phyloP scores from a whole-genome alignment of 2,888 invertebrate species.

The Cephus rjabovi region DNA sequence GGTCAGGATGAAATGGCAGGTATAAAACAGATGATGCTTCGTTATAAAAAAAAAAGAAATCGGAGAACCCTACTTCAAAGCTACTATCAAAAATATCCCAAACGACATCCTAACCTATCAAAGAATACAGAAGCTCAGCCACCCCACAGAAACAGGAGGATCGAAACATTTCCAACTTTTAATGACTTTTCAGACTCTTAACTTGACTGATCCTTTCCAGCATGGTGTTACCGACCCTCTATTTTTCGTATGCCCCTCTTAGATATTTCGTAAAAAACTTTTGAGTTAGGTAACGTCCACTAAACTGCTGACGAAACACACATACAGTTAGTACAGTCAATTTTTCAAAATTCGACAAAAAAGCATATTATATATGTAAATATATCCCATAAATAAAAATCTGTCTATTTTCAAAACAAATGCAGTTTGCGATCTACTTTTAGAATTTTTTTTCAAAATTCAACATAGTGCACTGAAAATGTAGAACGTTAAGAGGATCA shows the following conservation, averaged over 20 bases:
- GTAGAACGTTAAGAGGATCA: not conserved
- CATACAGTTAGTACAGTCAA: not conserved
- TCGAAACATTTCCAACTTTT: constrained; percentile 42
- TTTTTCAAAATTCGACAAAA: not conserved
- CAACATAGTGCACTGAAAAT: not conserved
- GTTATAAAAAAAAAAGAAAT: not conserved
- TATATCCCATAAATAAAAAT: not conserved
- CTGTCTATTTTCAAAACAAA: too few species aligned
- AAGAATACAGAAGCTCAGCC: constrained; percentile 25
- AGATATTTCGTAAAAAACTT: not conserved
- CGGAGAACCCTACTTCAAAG: not conserved
- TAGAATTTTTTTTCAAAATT: not conserved
- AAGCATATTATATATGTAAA: too few species aligned
- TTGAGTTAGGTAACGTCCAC: not conserved
- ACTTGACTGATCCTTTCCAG: not conserved
- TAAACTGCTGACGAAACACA: not conserved
- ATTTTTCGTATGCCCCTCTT: not conserved
- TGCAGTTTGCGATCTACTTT: too few species aligned
- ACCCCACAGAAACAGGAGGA: constrained; percentile 23
- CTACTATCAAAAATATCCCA: not conserved
- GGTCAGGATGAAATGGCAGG: constrained; percentile 48
- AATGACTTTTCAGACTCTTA: constrained; percentile 34
- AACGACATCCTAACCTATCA: not conserved
- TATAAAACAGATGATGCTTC: not conserved
- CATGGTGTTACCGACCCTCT: not conserved